Evolutionary conservation across 2,113 vertebrate species (phyloP), one percentile per base, ranked within the genome.

Genomic region (Phasianus colchicus): DNA sequence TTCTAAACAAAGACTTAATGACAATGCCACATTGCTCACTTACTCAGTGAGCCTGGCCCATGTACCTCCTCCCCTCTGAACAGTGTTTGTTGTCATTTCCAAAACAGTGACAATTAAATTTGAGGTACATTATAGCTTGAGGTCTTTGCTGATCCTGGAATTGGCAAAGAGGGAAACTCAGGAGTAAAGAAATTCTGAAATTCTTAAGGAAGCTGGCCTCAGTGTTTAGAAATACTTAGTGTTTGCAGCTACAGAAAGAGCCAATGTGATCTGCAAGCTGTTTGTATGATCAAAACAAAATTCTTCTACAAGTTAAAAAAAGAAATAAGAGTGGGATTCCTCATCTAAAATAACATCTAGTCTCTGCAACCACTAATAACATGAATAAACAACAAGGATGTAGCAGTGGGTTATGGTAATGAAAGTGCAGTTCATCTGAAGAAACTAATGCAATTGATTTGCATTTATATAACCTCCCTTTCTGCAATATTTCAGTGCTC

Each of bases 341-440:
- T 65, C 40, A 84, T 76, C 81, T 94, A 48, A 85, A 83, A 89
- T 66, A 92, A 63, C 40, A 91, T 63, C 42, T 89, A 77, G 32
- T 54, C 18, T 89, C 34, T 74, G 43, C 50, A 91, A 42, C 30
- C 27, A 77, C 40, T 89, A 92, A 83, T 25, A 88, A 32, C 48
- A 91, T 11, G 38, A 87, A 87, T 69, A 89, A 94, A 92, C 42
- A 92, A 79, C 29, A 76, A 84, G 40, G 60, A 90, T 0, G 0
- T 45, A 89, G 63, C 32, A 92, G 61, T 71, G 74, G 24, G n/a
- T 71, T 79, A n/a, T 13, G 16, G 34, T 75, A 81, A 93, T 74
- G 76, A 75, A 95, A 94, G 22, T 32, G 45, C 52, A 79, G 82
- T 78, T 90, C 47, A 90, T 87, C 40, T 73, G 54, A 92, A 84